Evolutionary conservation across 2,113 vertebrate species (phyloP), one percentile per base, ranked within the genome.

Genomic region (Cyanoderma ruficeps): DNA sequence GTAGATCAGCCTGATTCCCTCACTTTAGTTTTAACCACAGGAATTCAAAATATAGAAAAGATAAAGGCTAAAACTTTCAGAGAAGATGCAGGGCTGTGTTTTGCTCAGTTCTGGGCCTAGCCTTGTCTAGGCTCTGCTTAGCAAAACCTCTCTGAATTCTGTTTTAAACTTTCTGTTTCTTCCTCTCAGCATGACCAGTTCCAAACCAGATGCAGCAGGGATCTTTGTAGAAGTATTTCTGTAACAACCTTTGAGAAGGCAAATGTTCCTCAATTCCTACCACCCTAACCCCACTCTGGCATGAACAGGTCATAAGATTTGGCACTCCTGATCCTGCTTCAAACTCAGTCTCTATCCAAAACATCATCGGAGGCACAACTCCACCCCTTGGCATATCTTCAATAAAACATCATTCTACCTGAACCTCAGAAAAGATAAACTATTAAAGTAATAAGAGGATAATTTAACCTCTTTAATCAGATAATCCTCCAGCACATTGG

Each of bases 401-500:
- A 96, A 75, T 94, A 92, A 96, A 97, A 80, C 94, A 96, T 95
- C 95, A 90, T 96, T 95, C 89, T 96, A 85, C 87, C 87, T 77
- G 94, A 97, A 94, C 96, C 95, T 97, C 94, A 95, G 96, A 94
- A 95, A 93, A 97, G 96, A 97, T 96, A 97, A 97, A 97, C 95
- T 96, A 97, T 97, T 97, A 97, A 97, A 95, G 95, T 96, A 96
- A 94, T 95, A 96, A 96, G 90, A 90, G 95, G 84, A 97, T 97
- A 97, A 97, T 97, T 97, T 94, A 89, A 77, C 82, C 87, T 97
- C 97, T 96, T 88, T 97, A 97, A 97, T 97, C 97, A 97, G 97
- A 97, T 97, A 96, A 96, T 97, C 97, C 97, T 91, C 65, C 59
- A 97, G 97, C 87, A 90, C 85, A 76, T 96, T 95, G 96, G 97